A percentile compares a stretch with the other conserved stretches of the same genome.
Conservation (phyloP, 2,888 invertebrate genomes). For the Galerucella pusilla region DNA sequence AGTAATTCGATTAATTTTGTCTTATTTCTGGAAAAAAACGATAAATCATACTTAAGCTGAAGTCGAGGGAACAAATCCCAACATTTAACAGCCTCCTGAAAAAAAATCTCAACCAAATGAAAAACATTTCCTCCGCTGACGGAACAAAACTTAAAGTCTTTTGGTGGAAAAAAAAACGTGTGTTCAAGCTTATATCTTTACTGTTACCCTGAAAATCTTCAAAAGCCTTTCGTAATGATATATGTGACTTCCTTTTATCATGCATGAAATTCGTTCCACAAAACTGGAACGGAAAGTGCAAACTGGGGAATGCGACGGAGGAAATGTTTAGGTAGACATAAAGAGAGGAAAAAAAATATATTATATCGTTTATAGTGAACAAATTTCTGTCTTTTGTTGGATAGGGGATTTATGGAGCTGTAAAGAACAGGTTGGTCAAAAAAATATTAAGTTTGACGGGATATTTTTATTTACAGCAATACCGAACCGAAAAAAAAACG, state of each 20-base stretch:
- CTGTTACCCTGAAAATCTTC: slow-evolving; percentile 41
- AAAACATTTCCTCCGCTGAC: slow-evolving; percentile 32
- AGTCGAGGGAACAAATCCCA: slow-evolving; percentile 10
- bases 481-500: neutral
- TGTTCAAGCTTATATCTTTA: slow-evolving; percentile 40
- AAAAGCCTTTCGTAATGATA: slow-evolving; percentile 46
- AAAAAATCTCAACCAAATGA: slow-evolving; percentile 24
- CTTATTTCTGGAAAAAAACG: too few species aligned
- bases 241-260: slow-evolving; percentile 46
- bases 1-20: too few species aligned
- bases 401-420: slow-evolving; percentile 33
- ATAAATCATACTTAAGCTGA: too few species aligned
- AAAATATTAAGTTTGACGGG: slow-evolving; percentile 16
- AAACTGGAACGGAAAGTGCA: slow-evolving; percentile 40
- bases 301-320: slow-evolving; percentile 34
- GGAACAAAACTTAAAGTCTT: slow-evolving; percentile 22
- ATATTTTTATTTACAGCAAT: neutral
- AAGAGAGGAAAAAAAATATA: slow-evolving; percentile 25
- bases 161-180: slow-evolving; percentile 26
- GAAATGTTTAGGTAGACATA: slow-evolving; percentile 41
- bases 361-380: slow-evolving; percentile 31
- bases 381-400: slow-evolving; percentile 39
- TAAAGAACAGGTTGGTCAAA: slow-evolving; percentile 32
- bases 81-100: neutral
- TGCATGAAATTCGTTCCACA: slow-evolving; percentile 42